phyloP scores from a whole-genome alignment of 2,797 vertebrate genomes.

The Chloroceryle amazona region DNA sequence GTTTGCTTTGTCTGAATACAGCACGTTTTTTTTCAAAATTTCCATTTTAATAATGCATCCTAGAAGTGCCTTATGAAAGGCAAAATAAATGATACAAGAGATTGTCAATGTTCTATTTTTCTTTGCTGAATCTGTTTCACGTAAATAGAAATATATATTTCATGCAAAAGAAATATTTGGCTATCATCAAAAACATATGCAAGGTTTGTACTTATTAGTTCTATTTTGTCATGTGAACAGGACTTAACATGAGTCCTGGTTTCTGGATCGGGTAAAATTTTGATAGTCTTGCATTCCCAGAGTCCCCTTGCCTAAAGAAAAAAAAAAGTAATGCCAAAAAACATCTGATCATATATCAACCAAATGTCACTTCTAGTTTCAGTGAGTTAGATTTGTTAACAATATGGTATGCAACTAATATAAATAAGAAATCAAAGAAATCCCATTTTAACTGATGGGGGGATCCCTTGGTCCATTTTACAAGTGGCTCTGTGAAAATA shows the following conservation, averaged over 20 bases:
- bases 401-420: neutral
- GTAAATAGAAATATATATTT: neutral
- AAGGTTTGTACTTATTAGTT: neutral
- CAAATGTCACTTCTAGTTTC: neutral
- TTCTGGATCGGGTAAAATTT: neutral
- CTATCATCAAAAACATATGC: neutral
- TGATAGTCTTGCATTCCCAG: neutral
- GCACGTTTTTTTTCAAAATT: neutral
- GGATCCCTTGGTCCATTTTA: neutral
- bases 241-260: neutral
- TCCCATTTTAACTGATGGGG: neutral
- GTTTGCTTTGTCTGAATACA: slow-evolving; percentile 3
- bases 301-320: neutral
- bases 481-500: neutral
- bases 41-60: neutral
- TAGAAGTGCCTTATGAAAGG: neutral
- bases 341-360: neutral
- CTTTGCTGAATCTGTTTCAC: neutral
- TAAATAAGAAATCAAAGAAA: neutral
- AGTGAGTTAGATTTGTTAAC: neutral
- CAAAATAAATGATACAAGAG: neutral
- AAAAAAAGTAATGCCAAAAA: neutral
- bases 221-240: neutral
- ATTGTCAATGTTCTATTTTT: neutral
- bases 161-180: neutral